These are phyloP conservation scores for Octopus bimaculoides DNA, from an alignment of 1,140 invertebrate genomes.

Conservation along the genomic window DNA sequence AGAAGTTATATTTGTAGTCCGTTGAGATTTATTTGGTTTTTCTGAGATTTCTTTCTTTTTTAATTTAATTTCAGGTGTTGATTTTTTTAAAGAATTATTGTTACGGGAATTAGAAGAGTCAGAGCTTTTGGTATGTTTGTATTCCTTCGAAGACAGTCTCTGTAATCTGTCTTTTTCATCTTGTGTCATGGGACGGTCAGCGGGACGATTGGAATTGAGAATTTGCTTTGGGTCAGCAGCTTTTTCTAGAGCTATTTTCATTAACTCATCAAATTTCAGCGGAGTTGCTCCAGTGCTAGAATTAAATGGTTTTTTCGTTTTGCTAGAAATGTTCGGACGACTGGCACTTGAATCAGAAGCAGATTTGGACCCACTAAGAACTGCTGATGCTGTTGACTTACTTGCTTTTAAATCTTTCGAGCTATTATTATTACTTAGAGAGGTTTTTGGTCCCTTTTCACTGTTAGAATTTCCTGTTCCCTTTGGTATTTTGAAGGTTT, in stretches of 20 bases:
- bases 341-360: not conserved
- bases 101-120: not conserved
- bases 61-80: conserved; percentile 1
- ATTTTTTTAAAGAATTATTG: not conserved
- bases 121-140: conserved; percentile 21
- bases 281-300: not conserved
- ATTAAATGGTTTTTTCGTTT: not conserved
- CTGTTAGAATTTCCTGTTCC: not conserved
- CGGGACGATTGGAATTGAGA: not conserved
- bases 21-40: conserved; percentile 11
- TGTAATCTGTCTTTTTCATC: conserved; percentile 25
- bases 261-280: not conserved
- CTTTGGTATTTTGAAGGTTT: not conserved
- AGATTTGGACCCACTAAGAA: not conserved
- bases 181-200: conserved; percentile 22
- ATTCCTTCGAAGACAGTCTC: conserved; percentile 18
- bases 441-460: too few species aligned
- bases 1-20: conserved; percentile 1
- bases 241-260: not conserved
- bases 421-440: too few species aligned
- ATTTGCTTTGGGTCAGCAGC: not conserved
- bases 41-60: conserved; percentile 10
- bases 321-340: not conserved
- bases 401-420: too few species aligned
- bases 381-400: too few species aligned